These are phyloP conservation scores for Ceyx cyanopectus DNA, from an alignment of 2,113 vertebrate species.

Conservation along the genomic window DNA sequence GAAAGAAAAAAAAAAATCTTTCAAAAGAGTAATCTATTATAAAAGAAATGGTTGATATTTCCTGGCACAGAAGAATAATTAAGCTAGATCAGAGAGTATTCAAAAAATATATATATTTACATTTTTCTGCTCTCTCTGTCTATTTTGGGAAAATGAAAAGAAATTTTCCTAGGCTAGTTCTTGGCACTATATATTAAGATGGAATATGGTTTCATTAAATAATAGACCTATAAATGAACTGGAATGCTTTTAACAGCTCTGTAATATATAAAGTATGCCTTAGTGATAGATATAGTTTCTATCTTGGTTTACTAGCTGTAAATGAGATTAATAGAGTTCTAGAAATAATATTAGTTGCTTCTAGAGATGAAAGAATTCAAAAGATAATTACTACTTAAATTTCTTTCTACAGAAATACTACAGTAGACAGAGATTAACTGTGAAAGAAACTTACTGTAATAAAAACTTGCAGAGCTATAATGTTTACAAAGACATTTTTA, in stretches of 20 bases:
- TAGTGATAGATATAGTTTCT: neutral
- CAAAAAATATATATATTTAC: neutral
- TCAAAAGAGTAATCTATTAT: neutral
- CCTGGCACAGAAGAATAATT: neutral
- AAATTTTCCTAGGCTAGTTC: neutral
- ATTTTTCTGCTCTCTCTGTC: neutral
- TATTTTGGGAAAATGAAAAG: neutral
- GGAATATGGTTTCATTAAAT: neutral
- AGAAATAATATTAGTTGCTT: conserved; percentile 22
- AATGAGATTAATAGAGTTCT: conserved; percentile 35
- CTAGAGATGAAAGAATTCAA: conserved; percentile 42
- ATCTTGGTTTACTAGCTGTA: conserved; percentile 39
- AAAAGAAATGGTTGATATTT: neutral
- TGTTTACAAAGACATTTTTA: conserved; percentile 45
- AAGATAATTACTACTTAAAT: conserved; percentile 43
- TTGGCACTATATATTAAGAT: neutral
- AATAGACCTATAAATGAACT: conserved; percentile 13
- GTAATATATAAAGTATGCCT: neutral
- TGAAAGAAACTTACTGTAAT: neutral
- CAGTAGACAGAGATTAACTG: conserved; percentile 18
- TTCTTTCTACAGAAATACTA: neutral
- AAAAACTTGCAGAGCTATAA: neutral
- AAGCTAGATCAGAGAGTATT: neutral
- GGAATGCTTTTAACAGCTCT: conserved; percentile 36
- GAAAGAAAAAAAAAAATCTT: neutral